Evolutionary conservation across 2,888 invertebrate genomes (phyloP), one percentile per base, ranked within the genome.

Genomic region (Clusia tigrina): DNA sequence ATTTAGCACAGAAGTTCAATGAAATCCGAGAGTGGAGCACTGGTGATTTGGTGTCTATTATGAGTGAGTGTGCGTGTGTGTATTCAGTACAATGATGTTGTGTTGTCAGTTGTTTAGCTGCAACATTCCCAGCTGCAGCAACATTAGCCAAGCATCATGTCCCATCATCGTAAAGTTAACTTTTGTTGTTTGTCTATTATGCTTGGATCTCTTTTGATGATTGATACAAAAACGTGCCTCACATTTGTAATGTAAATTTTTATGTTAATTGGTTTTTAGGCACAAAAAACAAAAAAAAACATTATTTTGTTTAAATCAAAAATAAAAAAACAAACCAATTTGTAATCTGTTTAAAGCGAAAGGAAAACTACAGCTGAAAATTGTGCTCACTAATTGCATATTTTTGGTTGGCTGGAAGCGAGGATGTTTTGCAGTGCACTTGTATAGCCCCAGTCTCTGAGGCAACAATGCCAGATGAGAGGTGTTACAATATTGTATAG

Each of bases 1-100:
- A 66, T 62, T 54, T 60, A 64, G 55, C 62, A 24, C 60, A 62
- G 46, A 38, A 63, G 66, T 63, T 66, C 61, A 68, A 32, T 63
- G 63, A 54, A 63, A 53, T 17, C 15, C 15, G 17, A 17, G 18
- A 9, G 3, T 10, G 25, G 15, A 32, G 53, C 20, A 25, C 15
- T 5, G 24, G 38, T 54, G 1, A 25, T 42, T 18, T 62, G 46
- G 18, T 22, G n/a, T 12, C 42, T 60, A 3, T 48, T 60, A 20
- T 22, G 25, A 38, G 22, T n/a, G 37, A 55, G 37, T 48, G 25
- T 46, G 23, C 24, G 6, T 25, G 53, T 15, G 15, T 10, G 24
- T 52, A 20, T 24, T 17, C n/a, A 15, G 12, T 15, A 25, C 25
- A 2, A 24, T 25, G 17, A n/a, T 52, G 20, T 10, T 12, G 15